These are phyloP conservation scores for Trogon surrucura DNA, from an alignment of 2,113 vertebrate genomes.

Conservation along the genomic window DNA sequence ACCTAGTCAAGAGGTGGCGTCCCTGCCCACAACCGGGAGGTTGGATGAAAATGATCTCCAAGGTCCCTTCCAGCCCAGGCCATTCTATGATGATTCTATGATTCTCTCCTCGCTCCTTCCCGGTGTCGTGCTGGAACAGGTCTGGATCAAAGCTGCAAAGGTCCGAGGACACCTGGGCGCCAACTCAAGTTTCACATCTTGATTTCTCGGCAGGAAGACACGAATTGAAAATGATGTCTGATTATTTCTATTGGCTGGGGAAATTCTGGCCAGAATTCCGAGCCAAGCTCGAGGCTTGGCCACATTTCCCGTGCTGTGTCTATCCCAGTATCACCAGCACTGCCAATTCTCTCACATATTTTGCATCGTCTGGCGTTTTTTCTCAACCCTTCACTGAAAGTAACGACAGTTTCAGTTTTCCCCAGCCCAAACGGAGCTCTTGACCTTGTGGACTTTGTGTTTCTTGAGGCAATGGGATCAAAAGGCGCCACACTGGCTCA, in stretches of 20 bases:
- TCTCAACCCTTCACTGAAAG: background rate
- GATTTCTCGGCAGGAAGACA: background rate
- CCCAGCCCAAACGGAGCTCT: background rate
- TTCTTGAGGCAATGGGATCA: background rate
- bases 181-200: background rate
- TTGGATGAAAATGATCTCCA: no score
- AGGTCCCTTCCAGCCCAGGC: no score
- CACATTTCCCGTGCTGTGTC: background rate
- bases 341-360: background rate
- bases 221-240: background rate
- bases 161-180: background rate
- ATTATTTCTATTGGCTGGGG: background rate
- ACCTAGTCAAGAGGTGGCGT: no score
- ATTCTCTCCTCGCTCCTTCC: background rate
- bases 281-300: background rate
- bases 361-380: background rate
- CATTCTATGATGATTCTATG: no score
- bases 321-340: background rate
- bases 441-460: background rate
- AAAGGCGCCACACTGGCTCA: background rate
- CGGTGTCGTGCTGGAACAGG: background rate
- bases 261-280: background rate
- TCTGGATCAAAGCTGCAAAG: background rate
- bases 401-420: background rate
- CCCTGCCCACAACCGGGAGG: no score